phyloP scores from a whole-genome alignment of 1,140 invertebrate genomes.

The Polypedilum vanderplanki region DNA sequence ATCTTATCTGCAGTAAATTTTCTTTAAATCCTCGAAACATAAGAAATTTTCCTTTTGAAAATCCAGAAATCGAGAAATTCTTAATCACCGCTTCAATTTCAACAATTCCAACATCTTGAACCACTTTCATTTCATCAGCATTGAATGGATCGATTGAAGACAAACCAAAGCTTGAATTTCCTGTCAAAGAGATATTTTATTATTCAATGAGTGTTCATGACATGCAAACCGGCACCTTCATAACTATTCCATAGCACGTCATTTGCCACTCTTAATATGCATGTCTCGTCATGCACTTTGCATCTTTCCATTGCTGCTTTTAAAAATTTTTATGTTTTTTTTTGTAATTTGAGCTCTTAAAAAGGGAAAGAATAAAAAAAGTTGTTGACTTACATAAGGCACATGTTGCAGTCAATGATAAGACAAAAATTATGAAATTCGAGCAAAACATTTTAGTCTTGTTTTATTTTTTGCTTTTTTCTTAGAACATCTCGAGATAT shows the following conservation, averaged over 20 bases:
- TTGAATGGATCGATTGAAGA: neutral
- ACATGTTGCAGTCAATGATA: neutral
- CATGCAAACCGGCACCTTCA: neutral
- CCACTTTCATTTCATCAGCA: neutral
- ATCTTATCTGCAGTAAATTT: neutral
- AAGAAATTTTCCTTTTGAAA: constrained; percentile 19
- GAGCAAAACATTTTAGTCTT: neutral
- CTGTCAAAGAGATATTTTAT: neutral
- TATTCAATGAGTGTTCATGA: neutral
- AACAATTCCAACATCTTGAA: neutral
- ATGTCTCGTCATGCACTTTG: constrained; percentile 3
- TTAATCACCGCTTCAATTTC: neutral
- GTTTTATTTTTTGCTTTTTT: no score
- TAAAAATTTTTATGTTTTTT: neutral
- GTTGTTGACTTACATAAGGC: neutral
- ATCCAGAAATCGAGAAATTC: neutral
- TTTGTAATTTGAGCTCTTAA: neutral
- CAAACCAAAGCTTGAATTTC: constrained; percentile 10
- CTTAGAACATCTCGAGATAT: no score
- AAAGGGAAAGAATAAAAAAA: neutral
- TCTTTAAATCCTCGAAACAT: neutral
- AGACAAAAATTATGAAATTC: constrained; percentile 6
- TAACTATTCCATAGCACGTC: neutral
- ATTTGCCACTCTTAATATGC: constrained; percentile 17
- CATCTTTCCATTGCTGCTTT: neutral